Percentiles rank a stretch among this genome's conserved stretches.
Evolutionary conservation across 2,797 vertebrate species (phyloP).

Genomic region (Hipposideros larvatus): DNA sequence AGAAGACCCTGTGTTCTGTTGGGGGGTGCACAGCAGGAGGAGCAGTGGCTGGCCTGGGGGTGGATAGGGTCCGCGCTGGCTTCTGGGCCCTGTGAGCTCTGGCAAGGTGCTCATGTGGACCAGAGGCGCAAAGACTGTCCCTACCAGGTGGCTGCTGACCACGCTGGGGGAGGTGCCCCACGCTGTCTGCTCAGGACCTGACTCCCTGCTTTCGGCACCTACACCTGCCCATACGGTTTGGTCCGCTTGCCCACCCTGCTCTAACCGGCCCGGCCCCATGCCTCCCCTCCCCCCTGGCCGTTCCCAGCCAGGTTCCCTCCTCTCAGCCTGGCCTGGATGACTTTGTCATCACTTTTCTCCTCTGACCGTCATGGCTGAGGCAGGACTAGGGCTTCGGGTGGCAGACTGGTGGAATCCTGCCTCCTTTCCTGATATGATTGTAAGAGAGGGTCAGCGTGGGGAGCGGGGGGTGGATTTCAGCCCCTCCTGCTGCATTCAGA

Average conservation of each 20-base stretch:
- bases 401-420: background rate
- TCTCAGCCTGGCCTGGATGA: background rate
- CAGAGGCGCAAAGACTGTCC: accelerated
- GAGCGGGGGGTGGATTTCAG: background rate
- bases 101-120: accelerated
- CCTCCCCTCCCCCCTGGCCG: background rate
- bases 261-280: background rate
- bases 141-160: accelerated
- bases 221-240: background rate
- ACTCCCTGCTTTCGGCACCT: background rate
- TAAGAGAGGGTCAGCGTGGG: background rate
- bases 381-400: background rate
- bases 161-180: background rate
- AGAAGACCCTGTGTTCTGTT: too few relatives aligned
- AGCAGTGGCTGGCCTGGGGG: background rate
- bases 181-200: accelerated
- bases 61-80: background rate
- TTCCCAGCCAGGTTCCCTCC: background rate
- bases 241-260: background rate
- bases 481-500: accelerated
- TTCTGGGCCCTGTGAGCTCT: background rate
- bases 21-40: background rate
- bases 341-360: background rate
- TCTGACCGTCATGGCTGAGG: background rate
- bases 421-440: background rate